Percentiles rank a stretch among this genome's conserved stretches.
Evolutionary conservation across 2,888 invertebrate species (phyloP).

Genomic region (Napeogenes inachia): DNA sequence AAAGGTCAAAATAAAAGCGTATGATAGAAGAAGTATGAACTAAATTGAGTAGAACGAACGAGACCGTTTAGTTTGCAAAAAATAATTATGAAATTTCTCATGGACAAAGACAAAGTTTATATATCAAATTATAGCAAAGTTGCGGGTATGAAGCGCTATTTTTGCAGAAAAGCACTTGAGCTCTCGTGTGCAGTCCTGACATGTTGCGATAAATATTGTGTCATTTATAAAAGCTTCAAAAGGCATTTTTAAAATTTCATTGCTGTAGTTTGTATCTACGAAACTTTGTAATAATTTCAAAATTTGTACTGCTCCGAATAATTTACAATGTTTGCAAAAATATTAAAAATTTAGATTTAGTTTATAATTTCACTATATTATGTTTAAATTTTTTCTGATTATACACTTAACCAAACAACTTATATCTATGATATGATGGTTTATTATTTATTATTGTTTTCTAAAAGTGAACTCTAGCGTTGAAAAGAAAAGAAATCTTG

Average conservation of each 20-base stretch:
- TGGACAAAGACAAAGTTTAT: conserved; percentile 17
- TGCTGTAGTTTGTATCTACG: conserved; percentile 15
- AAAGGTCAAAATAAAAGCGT: not conserved
- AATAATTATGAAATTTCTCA: conserved; percentile 16
- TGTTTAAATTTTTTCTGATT: no score
- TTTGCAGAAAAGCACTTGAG: conserved; percentile 6
- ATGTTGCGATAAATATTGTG: conserved; percentile 43
- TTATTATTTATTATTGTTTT: no score
- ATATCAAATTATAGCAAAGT: conserved; percentile 11
- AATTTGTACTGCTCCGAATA: no score
- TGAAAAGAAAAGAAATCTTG: no score
- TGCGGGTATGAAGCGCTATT: conserved; percentile 1
- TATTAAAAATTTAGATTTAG: no score
- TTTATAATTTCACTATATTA: no score
- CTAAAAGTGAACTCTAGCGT: no score
- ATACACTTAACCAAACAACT: no score
- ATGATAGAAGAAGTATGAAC: conserved; percentile 7
- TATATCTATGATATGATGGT: no score
- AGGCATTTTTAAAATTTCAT: conserved; percentile 33
- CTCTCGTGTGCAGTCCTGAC: conserved; percentile 34
- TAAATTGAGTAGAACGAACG: not conserved
- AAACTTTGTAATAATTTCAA: conserved; percentile 4
- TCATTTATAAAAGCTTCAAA: conserved; percentile 38
- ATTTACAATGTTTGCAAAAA: no score
- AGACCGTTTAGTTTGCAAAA: conserved; percentile 22